Percentiles rank a stretch among this genome's conserved stretches.
Evolutionary conservation across 2,113 vertebrate species (phyloP).

Genomic region (Panthera leo): DNA sequence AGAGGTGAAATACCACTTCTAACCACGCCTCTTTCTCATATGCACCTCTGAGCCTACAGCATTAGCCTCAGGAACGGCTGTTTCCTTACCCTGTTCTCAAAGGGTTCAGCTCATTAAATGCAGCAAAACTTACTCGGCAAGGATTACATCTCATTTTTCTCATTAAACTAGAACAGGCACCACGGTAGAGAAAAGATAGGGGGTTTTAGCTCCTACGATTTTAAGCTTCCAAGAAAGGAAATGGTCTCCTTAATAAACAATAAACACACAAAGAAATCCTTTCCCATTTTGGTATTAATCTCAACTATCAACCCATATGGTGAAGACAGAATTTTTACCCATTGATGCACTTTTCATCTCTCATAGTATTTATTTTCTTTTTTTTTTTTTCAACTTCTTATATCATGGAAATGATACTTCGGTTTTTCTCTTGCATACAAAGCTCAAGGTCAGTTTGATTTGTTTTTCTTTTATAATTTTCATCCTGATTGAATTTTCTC

Average conservation of each 20-base stretch:
- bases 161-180: constrained; percentile 7
- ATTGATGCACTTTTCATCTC: background rate
- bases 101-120: constrained; percentile 6
- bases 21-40: background rate
- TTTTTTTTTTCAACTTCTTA: constrained; percentile 19
- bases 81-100: background rate
- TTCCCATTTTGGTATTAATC: background rate
- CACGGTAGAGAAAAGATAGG: background rate
- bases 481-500: constrained; percentile 39
- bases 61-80: background rate
- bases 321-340: background rate
- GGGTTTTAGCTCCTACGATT: background rate
- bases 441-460: constrained; percentile 45
- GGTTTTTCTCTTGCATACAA: constrained; percentile 2
- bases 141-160: constrained; percentile 23
- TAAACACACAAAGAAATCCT: background rate
- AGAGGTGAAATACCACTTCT: background rate
- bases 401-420: background rate
- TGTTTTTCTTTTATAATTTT: constrained; percentile 42
- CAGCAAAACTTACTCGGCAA: background rate
- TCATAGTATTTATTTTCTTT: background rate
- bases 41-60: background rate
- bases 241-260: constrained; percentile 6
- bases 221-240: background rate
- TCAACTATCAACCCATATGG: background rate